Evolutionary conservation across 2,888 invertebrate species (phyloP), one percentile per base, ranked within the genome.

Genomic region (Melipona beecheii): DNA sequence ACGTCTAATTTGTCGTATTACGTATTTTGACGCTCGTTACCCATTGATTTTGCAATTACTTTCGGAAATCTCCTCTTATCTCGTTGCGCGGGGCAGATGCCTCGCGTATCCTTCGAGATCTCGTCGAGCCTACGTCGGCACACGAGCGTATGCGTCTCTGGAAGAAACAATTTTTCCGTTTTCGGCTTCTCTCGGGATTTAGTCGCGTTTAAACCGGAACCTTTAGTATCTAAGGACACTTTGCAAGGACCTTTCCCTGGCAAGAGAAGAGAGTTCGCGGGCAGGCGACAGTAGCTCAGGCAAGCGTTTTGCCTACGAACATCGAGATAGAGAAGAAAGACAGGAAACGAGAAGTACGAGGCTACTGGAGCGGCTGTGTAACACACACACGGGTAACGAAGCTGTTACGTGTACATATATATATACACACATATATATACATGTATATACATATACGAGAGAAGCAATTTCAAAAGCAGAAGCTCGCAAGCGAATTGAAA

Each of bases 401-500:
- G 84, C 85, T 80, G 62, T 68, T 62, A 71, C 70, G n/a, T 36
- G 52, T 52, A 36, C 15, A 69, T 27, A 75, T 56, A 56, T n/a
- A n/a, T 4, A 43, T 43, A 9, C 11, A 43, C 15, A 69, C 27
- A 75, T 56, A 56, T n/a, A n/a, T 4, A 43, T 43, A 9, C 11
- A 43, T 9, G 9, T 43, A 43, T 9, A 43, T 9, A 43, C 43
- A 43, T 43, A 43, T 9, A 43, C 43, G 74, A 81, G 62, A 62
- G 72, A 87, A 87, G 87, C 88, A 27, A 71, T 86, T 75, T 76
- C 81, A 83, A 72, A 65, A 82, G 86, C 89, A 75, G 75, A 89
- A 87, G 89, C 87, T 83, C 54, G 86, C 78, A 89, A 83, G 86
- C 87, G 84, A 86, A 78, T 85, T 77, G 75, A 84, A 81, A 75